Evolutionary conservation across 2,797 vertebrate species (phyloP), one percentile per base, ranked within the genome.

Genomic region (Cheirogaleus major): DNA sequence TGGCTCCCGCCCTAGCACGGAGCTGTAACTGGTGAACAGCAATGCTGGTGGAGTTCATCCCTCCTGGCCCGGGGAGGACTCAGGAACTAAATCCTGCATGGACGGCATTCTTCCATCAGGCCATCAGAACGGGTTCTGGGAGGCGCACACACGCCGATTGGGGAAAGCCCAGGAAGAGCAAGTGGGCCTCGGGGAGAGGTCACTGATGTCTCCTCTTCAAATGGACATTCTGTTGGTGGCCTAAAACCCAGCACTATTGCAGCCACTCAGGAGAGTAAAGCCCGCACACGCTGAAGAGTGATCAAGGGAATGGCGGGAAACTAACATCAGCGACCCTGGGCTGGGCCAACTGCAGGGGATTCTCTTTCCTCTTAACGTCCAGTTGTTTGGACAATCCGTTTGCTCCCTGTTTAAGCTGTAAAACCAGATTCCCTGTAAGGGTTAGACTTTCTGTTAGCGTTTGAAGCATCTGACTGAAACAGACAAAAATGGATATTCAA

Each of bases 81-180:
- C 12, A 10, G 30, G 32, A 35, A 38, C 13, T 14, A n/a, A n/a
- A 4, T 23, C 41, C 5, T 3, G 8, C n/a, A 11, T 48, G 55
- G 7, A 10, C 4, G 25, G 5, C 14, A 32, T 5, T 32, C 27
- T 63, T 41, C 63, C 63, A n/a, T n/a, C 32, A 22, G 20, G 14
- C 2, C 12, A 2, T 10, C 15, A 32, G 30, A 15, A n/a, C 2
- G 7, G 18, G 23, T 35, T 63, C 67, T 22, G 2, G n/a, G 5
- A 65, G 35, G 0, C 41, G 25, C 18, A 38, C 22, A 6, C 30
- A n/a, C 20, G 41, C 9, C 17, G 4, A 2, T 7, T 15, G 2
- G 0, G 3, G 50, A 30, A 30, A 17, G 30, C 23, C n/a, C 55
- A 63, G 25, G 0, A 1, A 69, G 11, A 55, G 7, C 15, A 43